Evolutionary conservation across 2,113 vertebrate genomes (phyloP), one percentile per base, ranked within the genome.

Genomic region (Oplegnathus fasciatus): DNA sequence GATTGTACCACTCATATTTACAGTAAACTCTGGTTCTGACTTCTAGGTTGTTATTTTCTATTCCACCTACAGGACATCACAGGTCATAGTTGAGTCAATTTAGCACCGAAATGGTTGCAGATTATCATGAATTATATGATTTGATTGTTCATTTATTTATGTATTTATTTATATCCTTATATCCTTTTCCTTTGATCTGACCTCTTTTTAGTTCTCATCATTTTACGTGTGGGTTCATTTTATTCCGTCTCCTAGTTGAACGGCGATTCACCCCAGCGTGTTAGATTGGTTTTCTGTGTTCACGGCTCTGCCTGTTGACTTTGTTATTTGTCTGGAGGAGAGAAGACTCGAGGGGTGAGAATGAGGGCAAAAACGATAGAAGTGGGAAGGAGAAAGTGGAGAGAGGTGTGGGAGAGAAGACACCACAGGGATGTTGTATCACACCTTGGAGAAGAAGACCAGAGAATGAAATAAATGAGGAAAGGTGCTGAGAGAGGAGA

Each of bases 401-500:
- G 72, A 52, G 11, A 48, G 55, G 72, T 52, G 78, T 70, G 46
- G 70, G 68, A 79, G 78, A 69, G 57, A 48, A 24, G 46, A 60
- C 68, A 55, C 69, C 69, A 61, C 15, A 22, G 70, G 77, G 83
- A 85, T 46, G 40, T 46, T 74, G 40, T 60, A 74, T 89, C 70
- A 78, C 81, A 87, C 72, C 86, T 80, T 79, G 65, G 69, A 82
- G 84, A 48, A 69, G 79, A 61, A 55, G 79, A 77, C 24, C 42
- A 17, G 71, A 57, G 78, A 75, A 64, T 37, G 55, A 84, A 90
- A 82, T 77, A 88, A 89, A 89, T 84, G 79, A 88, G 85, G 42
- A n/a, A 62, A 82, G 70, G 46, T 71, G 86, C 61, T 37, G 78
- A 69, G 79, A 81, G 75, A 78, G 78, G 76, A 88, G 71, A 74